Evolutionary conservation across 2,113 vertebrate genomes (phyloP).

Genomic region (Muntiacus reevesi): DNA sequence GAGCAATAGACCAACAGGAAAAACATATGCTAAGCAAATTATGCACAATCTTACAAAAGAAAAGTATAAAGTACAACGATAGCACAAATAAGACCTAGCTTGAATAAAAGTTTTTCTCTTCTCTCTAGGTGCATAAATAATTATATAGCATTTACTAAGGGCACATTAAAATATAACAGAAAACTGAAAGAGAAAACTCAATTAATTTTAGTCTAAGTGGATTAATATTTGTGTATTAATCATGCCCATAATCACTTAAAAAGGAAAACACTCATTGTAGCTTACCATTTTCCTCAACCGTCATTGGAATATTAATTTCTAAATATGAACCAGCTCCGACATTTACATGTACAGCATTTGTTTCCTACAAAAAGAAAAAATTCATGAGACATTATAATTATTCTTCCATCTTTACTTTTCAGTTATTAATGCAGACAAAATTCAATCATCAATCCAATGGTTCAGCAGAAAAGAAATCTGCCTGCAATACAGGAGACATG

Average conservation of each 20-base stretch:
- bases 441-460: background rate
- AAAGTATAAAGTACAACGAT: background rate
- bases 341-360: conserved; percentile 99
- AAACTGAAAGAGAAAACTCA: background rate
- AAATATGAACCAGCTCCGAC: conserved; percentile 99
- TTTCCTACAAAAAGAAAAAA: conserved; percentile 86
- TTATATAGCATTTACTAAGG: background rate
- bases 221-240: background rate
- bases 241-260: background rate
- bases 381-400: background rate
- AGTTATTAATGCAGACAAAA: conserved; percentile 20
- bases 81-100: background rate
- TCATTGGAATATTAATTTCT: conserved; percentile 99
- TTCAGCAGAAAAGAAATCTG: background rate
- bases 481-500: background rate
- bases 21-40: background rate
- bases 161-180: background rate
- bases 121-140: background rate
- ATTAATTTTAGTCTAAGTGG: background rate
- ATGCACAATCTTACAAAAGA: background rate
- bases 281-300: conserved; percentile 93
- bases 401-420: background rate
- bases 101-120: background rate
- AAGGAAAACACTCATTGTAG: background rate
- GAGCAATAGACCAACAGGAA: background rate